These are phyloP conservation scores for Oenanthe oenanthe DNA, from an alignment of 2,113 vertebrate species.

Conservation along the genomic window DNA sequence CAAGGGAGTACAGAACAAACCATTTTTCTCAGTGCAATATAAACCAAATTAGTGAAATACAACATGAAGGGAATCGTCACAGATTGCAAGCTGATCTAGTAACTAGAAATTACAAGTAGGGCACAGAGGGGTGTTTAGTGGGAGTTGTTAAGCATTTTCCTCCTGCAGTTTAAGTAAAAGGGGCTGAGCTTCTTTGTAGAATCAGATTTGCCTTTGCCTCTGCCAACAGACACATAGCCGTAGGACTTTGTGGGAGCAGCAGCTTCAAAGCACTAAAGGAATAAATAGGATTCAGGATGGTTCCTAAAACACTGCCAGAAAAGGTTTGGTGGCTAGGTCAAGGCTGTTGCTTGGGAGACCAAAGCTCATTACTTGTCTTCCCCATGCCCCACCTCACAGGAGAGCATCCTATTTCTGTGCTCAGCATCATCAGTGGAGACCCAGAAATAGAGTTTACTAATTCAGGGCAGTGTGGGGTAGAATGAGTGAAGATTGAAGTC, in stretches of 20 bases:
- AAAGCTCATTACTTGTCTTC: not conserved
- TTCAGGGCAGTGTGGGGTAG: not conserved
- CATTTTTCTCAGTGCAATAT: no score
- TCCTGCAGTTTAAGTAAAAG: not conserved
- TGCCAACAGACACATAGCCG: rapidly evolving
- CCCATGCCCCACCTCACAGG: not conserved
- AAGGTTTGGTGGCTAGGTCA: not conserved
- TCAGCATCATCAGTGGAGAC: not conserved
- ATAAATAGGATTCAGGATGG: not conserved
- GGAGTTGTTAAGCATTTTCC: not conserved
- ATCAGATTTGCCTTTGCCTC: not conserved
- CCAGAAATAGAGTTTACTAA: not conserved
- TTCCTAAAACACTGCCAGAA: not conserved
- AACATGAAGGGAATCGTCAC: not conserved
- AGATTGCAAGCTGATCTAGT: not conserved
- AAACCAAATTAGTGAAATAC: no score
- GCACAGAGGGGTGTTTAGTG: not conserved
- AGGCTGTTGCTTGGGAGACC: not conserved
- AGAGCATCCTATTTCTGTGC: not conserved
- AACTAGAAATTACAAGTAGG: not conserved
- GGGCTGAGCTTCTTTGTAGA: not conserved
- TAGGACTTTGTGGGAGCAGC: not conserved
- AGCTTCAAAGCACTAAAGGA: not conserved
- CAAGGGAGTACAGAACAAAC: no score
- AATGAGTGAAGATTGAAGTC: not conserved